Base-by-base conservation (phyloP, 2,888 invertebrate species). In the Mythimna pallens region DNA sequence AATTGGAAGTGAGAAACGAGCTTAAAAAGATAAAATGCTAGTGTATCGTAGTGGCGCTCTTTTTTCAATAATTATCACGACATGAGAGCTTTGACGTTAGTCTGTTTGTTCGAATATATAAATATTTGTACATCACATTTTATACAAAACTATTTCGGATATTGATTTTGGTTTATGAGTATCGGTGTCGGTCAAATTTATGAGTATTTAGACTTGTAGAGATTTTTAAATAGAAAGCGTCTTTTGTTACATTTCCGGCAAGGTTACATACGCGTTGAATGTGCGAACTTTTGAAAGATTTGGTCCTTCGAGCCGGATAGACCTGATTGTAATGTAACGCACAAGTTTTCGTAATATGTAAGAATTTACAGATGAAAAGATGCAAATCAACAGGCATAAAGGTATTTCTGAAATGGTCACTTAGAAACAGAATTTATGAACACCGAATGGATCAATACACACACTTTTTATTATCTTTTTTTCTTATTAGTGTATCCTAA, bases 1-100 rank as follows among this genome's bases (percentile, higher is more conserved):
- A 93, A 93, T 92, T 94, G 90, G 90, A 94, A 94, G 96, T 95
- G 96, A 94, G 95, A 95, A 95, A 94, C 89, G 90, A 91, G 89
- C 93, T 93, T 93, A 93, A 94, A 94, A 93, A 94, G 92, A 93
- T 94, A 92, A 87, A 87, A 94, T 92, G 91, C 89, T 87, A 88
- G 89, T 89, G 70, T 80, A 82, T 80, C 65, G 64, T 79, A 82
- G 86, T 81, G 78, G 86, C 85, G 87, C 89, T 91, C 89, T 90
- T 91, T 91, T 89, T 82, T 80, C 76, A 73, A 69, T 80, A 78
- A 86, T 88, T 87, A 89, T 85, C 83, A 84, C 78, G 65, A 70
- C 80, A 71, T 76, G 73, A 83, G 73, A 83, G 70, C 70, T 76
- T 86, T 86, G 86, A 76, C 74, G 73, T 86, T 70, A 76, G 66